A percentile compares a stretch with the other conserved stretches of the same genome.
Conservation (phyloP, 2,888 invertebrate genomes). For the Dorcus parallelipipedus region DNA sequence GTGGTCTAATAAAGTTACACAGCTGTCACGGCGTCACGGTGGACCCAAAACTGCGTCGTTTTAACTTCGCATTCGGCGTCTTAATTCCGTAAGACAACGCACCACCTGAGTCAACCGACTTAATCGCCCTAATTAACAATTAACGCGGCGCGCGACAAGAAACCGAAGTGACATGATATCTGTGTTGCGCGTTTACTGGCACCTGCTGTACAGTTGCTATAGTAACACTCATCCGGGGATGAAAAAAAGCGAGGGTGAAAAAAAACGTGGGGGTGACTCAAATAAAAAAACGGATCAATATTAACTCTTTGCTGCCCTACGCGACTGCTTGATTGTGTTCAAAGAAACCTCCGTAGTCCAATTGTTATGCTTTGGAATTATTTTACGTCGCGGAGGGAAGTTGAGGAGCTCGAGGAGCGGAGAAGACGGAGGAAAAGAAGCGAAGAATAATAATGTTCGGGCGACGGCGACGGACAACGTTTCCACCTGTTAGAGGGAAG, state of each 20-base stretch:
- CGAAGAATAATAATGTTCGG: background rate
- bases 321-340: constrained; percentile 40
- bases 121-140: background rate
- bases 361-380: constrained; percentile 32
- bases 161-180: constrained; percentile 48
- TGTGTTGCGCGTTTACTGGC: constrained; percentile 51
- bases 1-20: no score
- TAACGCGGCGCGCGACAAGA: constrained; percentile 2
- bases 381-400: constrained; percentile 2
- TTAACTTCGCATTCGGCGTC: no score
- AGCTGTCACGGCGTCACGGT: no score
- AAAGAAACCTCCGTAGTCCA: constrained; percentile 35
- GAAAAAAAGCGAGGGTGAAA: constrained; percentile 56
- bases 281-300: constrained; percentile 67
- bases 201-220: constrained; percentile 60
- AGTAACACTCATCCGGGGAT: constrained; percentile 61
- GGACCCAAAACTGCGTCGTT: no score
- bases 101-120: background rate
- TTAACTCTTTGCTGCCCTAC: constrained; percentile 62
- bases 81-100: no score
- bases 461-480: no score
- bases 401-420: background rate
- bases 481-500: no score
- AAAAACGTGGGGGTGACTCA: constrained; percentile 62
- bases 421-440: background rate